Conservation (phyloP, 2,113 vertebrate species). For the Trematomus loennbergii region DNA sequence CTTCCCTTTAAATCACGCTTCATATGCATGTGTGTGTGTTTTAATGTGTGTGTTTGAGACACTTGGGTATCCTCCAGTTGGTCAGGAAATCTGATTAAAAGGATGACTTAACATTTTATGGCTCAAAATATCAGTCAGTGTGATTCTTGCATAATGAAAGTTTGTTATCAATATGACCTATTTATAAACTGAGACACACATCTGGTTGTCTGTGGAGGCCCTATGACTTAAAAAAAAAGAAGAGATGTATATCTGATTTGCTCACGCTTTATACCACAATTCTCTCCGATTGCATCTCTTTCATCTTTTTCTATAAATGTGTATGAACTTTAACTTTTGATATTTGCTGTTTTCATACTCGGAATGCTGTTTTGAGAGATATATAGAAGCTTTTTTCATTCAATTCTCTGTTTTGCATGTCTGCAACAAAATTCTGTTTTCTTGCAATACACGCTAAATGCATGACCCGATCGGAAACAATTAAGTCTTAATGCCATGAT, state of each 20-base stretch:
- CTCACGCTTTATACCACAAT: neutral
- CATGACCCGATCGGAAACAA: constrained; percentile 1
- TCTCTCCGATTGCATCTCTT: neutral
- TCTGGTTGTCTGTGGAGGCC: neutral
- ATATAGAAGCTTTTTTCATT: neutral
- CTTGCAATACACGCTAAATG: neutral
- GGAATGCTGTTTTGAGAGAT: neutral
- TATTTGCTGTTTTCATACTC: neutral
- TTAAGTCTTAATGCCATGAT: neutral
- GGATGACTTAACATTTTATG: neutral
- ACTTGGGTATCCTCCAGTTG: no score
- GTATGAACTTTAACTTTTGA: neutral
- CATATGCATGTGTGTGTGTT: constrained; percentile 34
- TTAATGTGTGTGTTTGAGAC: neutral
- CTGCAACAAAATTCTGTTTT: neutral
- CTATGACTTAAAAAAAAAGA: neutral
- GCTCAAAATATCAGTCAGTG: neutral
- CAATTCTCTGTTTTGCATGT: neutral
- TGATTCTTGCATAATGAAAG: no score
- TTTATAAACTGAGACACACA: neutral
- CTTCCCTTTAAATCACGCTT: constrained; percentile 75
- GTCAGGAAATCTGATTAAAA: no score
- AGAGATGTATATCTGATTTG: neutral
- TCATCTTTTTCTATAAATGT: neutral
- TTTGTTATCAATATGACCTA: neutral